Base-by-base conservation (phyloP, 2,797 vertebrate species). In the Scyliorhinus canicula region DNA sequence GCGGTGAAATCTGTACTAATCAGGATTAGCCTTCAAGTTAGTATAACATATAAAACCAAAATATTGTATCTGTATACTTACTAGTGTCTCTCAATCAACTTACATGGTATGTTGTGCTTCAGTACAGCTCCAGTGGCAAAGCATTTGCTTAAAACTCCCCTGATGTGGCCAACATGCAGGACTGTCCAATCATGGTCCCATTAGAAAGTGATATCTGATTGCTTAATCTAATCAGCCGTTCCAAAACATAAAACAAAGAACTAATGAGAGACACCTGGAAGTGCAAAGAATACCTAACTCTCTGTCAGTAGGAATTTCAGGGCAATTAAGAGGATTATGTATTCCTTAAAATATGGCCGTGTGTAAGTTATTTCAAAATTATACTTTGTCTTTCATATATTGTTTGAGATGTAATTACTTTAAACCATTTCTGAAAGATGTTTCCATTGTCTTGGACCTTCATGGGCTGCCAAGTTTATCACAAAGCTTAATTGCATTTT, bases 351-450 rank as follows among this genome's bases (percentile, higher is more conserved):
- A 74, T 74, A 11, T 94, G 67, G 28, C 52, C 35, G 14, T 11
- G 4, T 19, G 24, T 55, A 6, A 55, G 47, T 52, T 47, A 94
- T n/a, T 91, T 91, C 9, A 44, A 9, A 91, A 65, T 91, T 44
- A 91, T 65, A 74, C 6, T 47, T 71, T 74, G 67, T 35, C 47
- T 28, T 71, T 52, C 5, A 12, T 52, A 31, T 55, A 4, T 67
- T 71, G 93, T n/a, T 91, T 74, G 93, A 94, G 50, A 35, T 74
- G 67, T 55, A 74, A 74, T 71, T 94, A n/a, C 47, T 52, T 94
- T 24, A 55, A 74, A 50, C 47, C 28, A 35, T 93, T 69, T 71
- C 47, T 91, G 60, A 91, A 40, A n/a, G n/a, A 91, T 71, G 93
- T 94, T 52, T 74, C 93, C 69, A 52, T 94, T 94, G 67, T 94